Evolutionary conservation across 2,797 vertebrate genomes (phyloP), one percentile per base, ranked within the genome.

Genomic region (Microctenopoma stevenorrisi): DNA sequence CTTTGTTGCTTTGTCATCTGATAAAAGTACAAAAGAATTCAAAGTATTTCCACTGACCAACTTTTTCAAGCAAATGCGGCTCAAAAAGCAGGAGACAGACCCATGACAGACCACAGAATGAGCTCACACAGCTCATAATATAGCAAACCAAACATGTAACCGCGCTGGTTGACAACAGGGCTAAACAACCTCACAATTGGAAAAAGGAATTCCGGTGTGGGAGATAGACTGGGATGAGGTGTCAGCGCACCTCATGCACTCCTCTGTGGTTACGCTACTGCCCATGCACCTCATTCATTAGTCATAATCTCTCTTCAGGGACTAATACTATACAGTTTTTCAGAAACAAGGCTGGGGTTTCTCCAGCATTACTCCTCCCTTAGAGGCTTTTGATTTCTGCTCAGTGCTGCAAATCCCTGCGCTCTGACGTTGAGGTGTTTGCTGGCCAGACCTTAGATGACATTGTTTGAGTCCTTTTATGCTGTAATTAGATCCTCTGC

Each of bases 251-350:
- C 30, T 33, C 30, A 33, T 33, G 30, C 6, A 6, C 5, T 16
- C 28, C 57, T 16, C 42, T 49, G 14, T 38, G 2, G 3, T 44
- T 28, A 7, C 3, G 12, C 37, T 44, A n/a, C 49, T 12, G 8
- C 26, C 5, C n/a, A 12, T 18, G 22, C 43, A 49, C 16, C 15
- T 44, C 37, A 55, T 53, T 59, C 26, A 43, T 43, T 43, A 62
- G 22, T 26, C 42, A 40, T 50, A 59, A 43, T 59, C 22, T 38
- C 4, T 4, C 0, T 30, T 6, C 0, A 18, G 16, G 50, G 46
- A 79, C 12, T 22, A 4, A 55, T 50, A 26, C 54, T 15, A 60
- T 60, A 22, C 26, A 61, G n/a, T 4, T 16, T 30, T 16, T 35
- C 33, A 15, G 53, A 10, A 49, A 43, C 12, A 10, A 38, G 35